phyloP scores from a whole-genome alignment of 1,140 invertebrate genomes.

The Pseudomyrmex concolor region DNA sequence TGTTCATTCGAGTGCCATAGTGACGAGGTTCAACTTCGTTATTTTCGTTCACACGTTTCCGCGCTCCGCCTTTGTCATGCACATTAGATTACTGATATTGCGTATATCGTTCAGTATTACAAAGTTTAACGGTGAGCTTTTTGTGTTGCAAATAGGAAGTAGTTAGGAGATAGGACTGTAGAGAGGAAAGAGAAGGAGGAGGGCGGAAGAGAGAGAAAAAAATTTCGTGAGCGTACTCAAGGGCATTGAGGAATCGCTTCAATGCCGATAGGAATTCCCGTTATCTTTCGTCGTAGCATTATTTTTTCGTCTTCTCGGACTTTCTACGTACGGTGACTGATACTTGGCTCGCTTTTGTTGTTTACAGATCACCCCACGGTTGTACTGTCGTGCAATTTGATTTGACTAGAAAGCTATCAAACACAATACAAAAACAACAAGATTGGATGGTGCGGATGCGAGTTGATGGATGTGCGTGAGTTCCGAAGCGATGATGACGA shows the following conservation, averaged over 20 bases:
- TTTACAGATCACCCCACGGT: conserved; percentile 84
- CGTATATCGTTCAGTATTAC: not conserved
- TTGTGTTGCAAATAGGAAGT: not conserved
- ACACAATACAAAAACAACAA: conserved; percentile 85
- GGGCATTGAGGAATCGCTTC: conserved; percentile 11
- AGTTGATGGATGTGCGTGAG: conserved; percentile 85
- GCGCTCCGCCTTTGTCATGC: conserved; percentile 22
- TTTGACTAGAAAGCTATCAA: conserved; percentile 85
- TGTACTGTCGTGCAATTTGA: conserved; percentile 85
- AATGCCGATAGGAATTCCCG: conserved; percentile 8
- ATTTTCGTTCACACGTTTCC: conserved; percentile 11
- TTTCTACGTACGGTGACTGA: conserved; percentile 76
- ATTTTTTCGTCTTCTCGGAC: conserved; percentile 13
- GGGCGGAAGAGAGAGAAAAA: conserved; percentile 20
- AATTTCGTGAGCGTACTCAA: not conserved
- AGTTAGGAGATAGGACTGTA: conserved; percentile 30
- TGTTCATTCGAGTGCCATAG: not conserved
- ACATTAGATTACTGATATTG: conserved; percentile 13
- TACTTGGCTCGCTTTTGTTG: conserved; percentile 83
- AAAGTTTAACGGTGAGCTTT: conserved; percentile 23
- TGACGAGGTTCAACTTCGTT: not conserved
- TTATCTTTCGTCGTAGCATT: conserved; percentile 35
- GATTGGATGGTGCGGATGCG: conserved; percentile 85
- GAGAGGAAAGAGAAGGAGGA: conserved; percentile 2
- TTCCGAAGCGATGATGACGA: conserved; percentile 81